phyloP scores from a whole-genome alignment of 2,113 vertebrate species.

The Catharus bicknelli region DNA sequence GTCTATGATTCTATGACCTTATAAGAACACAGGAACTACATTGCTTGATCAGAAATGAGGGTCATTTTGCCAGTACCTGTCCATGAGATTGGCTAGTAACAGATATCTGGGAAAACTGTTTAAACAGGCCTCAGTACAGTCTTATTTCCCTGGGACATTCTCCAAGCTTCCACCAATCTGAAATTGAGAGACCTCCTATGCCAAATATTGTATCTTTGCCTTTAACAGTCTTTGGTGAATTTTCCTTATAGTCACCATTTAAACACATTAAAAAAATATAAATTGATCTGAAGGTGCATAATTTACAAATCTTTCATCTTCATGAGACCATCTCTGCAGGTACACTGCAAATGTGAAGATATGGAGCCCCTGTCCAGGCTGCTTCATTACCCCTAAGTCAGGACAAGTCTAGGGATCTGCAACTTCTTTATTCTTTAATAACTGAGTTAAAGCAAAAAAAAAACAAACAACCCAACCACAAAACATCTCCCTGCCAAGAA shows the following conservation, averaged over 20 bases:
- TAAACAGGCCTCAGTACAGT: not conserved
- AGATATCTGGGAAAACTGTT: not conserved
- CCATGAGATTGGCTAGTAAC: not conserved
- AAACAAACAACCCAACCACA: not conserved
- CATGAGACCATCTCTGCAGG: not conserved
- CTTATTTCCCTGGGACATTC: not conserved
- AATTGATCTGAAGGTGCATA: not conserved
- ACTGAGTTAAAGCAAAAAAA: not conserved
- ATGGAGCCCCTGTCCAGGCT: not conserved
- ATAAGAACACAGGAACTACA: not conserved
- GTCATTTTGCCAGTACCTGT: not conserved
- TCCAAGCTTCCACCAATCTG: not conserved
- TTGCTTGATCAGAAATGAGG: not conserved
- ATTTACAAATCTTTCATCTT: not conserved
- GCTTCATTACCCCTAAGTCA: not conserved
- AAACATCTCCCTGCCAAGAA: not conserved
- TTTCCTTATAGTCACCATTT: not conserved
- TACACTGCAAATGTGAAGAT: not conserved
- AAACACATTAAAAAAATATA: not conserved
- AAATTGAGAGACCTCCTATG: not conserved
- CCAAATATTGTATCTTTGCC: fast-evolving
- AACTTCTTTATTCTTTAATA: not conserved
- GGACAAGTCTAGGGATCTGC: not conserved
- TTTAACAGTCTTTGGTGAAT: not conserved
- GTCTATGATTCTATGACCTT: not conserved